These are phyloP conservation scores for Scelioninae gen. 1 DNA, from an alignment of 2,888 invertebrate species.

Conservation along the genomic window DNA sequence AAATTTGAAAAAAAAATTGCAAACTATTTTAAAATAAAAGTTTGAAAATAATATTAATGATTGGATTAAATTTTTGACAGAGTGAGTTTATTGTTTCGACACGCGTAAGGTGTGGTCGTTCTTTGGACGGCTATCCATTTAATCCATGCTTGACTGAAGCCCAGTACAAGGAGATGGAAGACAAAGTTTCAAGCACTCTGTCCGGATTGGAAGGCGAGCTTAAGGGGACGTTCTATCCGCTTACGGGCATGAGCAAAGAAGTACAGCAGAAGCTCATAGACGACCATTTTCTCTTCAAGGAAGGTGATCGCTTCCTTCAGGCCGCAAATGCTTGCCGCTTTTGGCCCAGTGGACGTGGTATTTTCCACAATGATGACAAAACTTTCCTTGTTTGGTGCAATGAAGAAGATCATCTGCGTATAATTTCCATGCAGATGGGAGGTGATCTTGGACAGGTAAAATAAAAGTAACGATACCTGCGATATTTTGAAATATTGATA, in stretches of 20 bases:
- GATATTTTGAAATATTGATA: too few species aligned
- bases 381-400: slow-evolving; percentile 89
- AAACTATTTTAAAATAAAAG: too few species aligned
- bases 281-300: too few species aligned
- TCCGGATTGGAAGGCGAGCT: slow-evolving; percentile 94
- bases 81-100: slow-evolving; percentile 97
- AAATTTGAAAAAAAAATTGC: too few species aligned
- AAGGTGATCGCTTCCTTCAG: too few species aligned
- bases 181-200: slow-evolving; percentile 92
- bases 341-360: too few species aligned
- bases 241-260: too few species aligned
- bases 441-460: slow-evolving; percentile 85
- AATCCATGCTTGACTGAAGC: slow-evolving; percentile 98
- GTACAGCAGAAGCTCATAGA: too few species aligned
- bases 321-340: too few species aligned
- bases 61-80: slow-evolving; percentile 74
- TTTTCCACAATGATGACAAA: slow-evolving; percentile 86
- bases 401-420: slow-evolving; percentile 89
- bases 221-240: slow-evolving; percentile 98
- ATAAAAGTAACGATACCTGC: too few species aligned
- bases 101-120: slow-evolving; percentile 98
- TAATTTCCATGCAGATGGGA: slow-evolving; percentile 89
- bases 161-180: slow-evolving; percentile 99
- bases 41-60: neutral
- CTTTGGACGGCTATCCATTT: slow-evolving; percentile 97